Evolutionary conservation across 2,888 invertebrate genomes (phyloP).

Genomic region (Barypeithes pellucidus): DNA sequence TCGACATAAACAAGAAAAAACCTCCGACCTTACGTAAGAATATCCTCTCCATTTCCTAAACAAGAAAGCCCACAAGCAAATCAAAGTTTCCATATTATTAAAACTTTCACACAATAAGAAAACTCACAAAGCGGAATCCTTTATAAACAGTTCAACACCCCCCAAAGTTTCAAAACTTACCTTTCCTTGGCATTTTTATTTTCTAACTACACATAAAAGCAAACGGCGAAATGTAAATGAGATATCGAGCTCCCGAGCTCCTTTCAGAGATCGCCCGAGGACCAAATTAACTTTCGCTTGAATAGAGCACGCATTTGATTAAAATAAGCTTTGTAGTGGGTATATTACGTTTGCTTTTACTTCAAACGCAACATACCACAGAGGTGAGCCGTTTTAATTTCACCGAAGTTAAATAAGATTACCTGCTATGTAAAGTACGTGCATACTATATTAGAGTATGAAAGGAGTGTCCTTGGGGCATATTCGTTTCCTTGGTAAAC

Average conservation of each 20-base stretch:
- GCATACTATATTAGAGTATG: slow-evolving; percentile 48
- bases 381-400: slow-evolving; percentile 48
- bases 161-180: slow-evolving; percentile 10
- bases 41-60: slow-evolving; percentile 2
- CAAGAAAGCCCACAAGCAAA: not conserved
- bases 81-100: slow-evolving; percentile 14
- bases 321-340: slow-evolving; percentile 58
- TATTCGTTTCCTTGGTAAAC: slow-evolving; percentile 40
- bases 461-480: slow-evolving; percentile 48
- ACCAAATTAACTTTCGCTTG: slow-evolving; percentile 60
- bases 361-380: slow-evolving; percentile 53
- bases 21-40: not conserved
- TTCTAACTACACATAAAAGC: slow-evolving; percentile 43
- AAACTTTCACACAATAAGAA: slow-evolving; percentile 24
- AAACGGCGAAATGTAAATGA: slow-evolving; percentile 51
- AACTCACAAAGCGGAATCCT: slow-evolving; percentile 21
- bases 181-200: slow-evolving; percentile 38
- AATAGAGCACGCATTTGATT: slow-evolving; percentile 60
- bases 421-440: slow-evolving; percentile 48
- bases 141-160: slow-evolving; percentile 32
- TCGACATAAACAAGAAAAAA: too few relatives aligned
- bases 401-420: slow-evolving; percentile 52
- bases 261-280: slow-evolving; percentile 54
- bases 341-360: slow-evolving; percentile 56
- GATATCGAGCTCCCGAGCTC: slow-evolving; percentile 51